These are phyloP conservation scores for Himalopsyche anomala DNA, from an alignment of 2,888 invertebrate genomes.

Conservation along the genomic window DNA sequence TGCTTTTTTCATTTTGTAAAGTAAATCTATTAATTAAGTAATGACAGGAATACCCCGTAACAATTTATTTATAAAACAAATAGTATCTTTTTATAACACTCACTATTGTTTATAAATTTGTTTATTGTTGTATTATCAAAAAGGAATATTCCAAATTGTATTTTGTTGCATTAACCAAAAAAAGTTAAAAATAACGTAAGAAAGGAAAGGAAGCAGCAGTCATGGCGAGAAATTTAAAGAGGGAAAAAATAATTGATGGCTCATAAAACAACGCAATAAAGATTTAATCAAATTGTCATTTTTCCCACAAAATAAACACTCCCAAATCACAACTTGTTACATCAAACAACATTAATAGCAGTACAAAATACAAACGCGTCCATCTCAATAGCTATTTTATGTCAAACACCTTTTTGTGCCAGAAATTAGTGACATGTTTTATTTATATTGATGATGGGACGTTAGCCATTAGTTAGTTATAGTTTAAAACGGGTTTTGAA, in stretches of 20 bases:
- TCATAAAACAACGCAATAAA: constrained; percentile 27
- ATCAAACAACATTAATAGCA: constrained; percentile 19
- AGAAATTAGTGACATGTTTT: constrained; percentile 65
- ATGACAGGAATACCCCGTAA: too few relatives aligned
- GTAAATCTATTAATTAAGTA: too few relatives aligned
- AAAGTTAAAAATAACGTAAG: too few relatives aligned
- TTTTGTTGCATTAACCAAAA: too few relatives aligned
- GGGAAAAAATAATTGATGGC: constrained; percentile 19
- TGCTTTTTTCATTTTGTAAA: too few relatives aligned
- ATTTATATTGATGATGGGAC: constrained; percentile 64
- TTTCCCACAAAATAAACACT: constrained; percentile 28
- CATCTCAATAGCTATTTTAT: constrained; percentile 60
- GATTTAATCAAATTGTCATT: constrained; percentile 29
- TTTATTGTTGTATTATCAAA: too few relatives aligned
- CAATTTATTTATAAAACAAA: too few relatives aligned
- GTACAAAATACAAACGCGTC: constrained; percentile 45
- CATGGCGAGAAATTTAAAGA: neutral
- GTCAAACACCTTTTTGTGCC: constrained; percentile 64
- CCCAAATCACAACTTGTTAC: constrained; percentile 39
- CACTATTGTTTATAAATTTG: too few relatives aligned
- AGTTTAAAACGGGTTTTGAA: constrained; percentile 57
- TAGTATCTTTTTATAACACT: too few relatives aligned
- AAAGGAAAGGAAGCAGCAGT: constrained; percentile 22
- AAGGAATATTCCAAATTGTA: too few relatives aligned
- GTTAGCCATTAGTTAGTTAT: constrained; percentile 61